Percentiles rank a stretch among this genome's conserved stretches.
Evolutionary conservation across 2,113 vertebrate species (phyloP).

Genomic region (Tilapia sparmanii): DNA sequence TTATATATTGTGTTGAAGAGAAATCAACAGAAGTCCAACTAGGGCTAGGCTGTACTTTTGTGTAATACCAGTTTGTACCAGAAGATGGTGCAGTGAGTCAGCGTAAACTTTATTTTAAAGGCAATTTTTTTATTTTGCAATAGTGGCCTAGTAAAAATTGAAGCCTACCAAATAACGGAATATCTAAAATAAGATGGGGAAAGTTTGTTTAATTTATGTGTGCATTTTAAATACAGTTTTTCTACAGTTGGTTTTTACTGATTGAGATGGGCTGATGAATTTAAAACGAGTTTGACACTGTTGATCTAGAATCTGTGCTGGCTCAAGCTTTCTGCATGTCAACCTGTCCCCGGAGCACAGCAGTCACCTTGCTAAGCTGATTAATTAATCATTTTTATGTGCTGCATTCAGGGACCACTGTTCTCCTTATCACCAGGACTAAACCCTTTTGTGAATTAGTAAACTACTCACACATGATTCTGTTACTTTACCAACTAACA

Average conservation of each 20-base stretch:
- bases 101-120: background rate
- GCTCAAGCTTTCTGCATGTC: background rate
- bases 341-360: background rate
- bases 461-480: background rate
- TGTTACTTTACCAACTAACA: background rate
- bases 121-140: background rate
- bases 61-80: background rate
- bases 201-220: background rate
- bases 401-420: background rate
- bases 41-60: background rate
- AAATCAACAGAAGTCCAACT: background rate
- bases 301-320: background rate
- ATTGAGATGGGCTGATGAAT: background rate
- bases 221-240: background rate
- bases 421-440: background rate
- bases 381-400: background rate
- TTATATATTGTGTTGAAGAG: background rate
- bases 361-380: background rate
- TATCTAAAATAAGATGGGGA: background rate
- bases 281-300: background rate
- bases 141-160: background rate
- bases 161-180: background rate
- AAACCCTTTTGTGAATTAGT: background rate
- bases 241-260: background rate
- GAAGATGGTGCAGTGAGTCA: background rate